Conservation (phyloP, 2,797 vertebrate species). For the Aldrovandia affinis region DNA sequence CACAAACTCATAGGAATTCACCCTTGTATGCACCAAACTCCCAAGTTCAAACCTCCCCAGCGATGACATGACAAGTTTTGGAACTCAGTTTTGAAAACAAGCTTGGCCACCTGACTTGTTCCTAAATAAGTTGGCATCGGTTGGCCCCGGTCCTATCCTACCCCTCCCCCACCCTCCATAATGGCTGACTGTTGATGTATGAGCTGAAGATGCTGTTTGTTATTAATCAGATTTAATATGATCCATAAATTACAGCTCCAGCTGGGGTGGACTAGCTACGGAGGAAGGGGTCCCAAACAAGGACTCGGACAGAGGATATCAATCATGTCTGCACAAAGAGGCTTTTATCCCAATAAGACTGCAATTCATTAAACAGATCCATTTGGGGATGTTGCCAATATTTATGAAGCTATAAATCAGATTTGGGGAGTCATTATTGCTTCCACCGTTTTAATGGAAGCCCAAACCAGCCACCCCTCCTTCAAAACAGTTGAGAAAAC, state of each 20-base stretch:
- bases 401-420: slow-evolving; percentile 94
- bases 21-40: not conserved
- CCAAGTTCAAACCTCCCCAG: not conserved
- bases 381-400: slow-evolving; percentile 89
- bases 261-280: slow-evolving; percentile 86
- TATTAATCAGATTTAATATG: slow-evolving; percentile 96
- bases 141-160: slow-evolving; percentile 81
- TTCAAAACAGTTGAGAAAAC: slow-evolving; percentile 63
- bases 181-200: slow-evolving; percentile 87
- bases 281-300: slow-evolving; percentile 76
- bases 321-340: slow-evolving; percentile 87
- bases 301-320: slow-evolving; percentile 77
- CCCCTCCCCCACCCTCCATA: slow-evolving; percentile 58
- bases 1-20: not conserved
- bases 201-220: slow-evolving; percentile 84
- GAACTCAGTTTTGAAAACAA: slow-evolving; percentile 61
- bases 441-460: slow-evolving; percentile 74
- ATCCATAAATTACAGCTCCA: slow-evolving; percentile 91
- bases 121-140: slow-evolving; percentile 82
- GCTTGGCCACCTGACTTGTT: slow-evolving; percentile 87
- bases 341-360: slow-evolving; percentile 91
- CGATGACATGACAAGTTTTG: not conserved
- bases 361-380: slow-evolving; percentile 95
- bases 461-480: slow-evolving; percentile 62
- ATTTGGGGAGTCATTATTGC: slow-evolving; percentile 84